Evolutionary conservation across 2,797 vertebrate genomes (phyloP).

Genomic region (Parauchenoglanis ngamensis): DNA sequence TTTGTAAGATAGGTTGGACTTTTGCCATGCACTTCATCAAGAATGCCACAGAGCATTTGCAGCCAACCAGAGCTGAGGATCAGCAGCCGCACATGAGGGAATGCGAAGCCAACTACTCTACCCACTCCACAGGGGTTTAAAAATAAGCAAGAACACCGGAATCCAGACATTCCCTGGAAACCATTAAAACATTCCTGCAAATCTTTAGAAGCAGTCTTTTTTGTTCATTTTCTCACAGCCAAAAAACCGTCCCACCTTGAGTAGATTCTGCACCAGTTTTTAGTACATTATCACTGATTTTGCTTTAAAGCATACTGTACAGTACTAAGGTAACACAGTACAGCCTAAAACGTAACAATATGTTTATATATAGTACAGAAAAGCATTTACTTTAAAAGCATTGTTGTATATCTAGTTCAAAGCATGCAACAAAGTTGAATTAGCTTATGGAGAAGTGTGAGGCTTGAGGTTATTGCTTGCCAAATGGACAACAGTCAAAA

Average conservation of each 20-base stretch:
- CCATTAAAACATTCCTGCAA: conserved; percentile 33
- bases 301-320: not conserved
- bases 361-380: not conserved
- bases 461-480: conserved; percentile 40
- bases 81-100: conserved; percentile 25
- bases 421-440: not conserved
- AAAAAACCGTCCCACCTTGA: not conserved
- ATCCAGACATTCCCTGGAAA: conserved; percentile 44
- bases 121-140: conserved; percentile 29
- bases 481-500: conserved; percentile 64
- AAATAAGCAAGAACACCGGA: conserved; percentile 44
- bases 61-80: conserved; percentile 34
- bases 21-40: conserved; percentile 30
- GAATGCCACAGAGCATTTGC: conserved; percentile 19
- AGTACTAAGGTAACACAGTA: not conserved
- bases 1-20: conserved; percentile 33
- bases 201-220: not conserved
- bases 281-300: not conserved
- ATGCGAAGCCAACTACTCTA: conserved; percentile 24
- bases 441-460: not conserved
- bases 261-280: conserved; percentile 1
- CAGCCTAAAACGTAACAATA: not conserved
- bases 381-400: not conserved
- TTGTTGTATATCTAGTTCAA: not conserved
- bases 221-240: conserved; percentile 5